Conservation (phyloP, 2,797 vertebrate species). For the Falco concolor region DNA sequence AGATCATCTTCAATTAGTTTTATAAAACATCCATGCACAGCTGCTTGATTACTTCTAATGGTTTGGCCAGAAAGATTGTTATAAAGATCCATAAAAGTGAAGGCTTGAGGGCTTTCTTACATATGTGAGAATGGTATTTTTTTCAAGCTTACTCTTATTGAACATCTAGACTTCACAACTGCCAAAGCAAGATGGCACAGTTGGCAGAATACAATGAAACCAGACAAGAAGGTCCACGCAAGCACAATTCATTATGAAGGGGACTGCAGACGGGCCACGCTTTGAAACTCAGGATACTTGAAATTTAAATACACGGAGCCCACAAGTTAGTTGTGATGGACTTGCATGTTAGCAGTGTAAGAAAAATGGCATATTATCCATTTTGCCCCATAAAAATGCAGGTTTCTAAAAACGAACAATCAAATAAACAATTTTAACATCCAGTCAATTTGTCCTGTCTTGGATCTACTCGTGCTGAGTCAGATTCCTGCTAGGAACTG, state of each 20-base stretch:
- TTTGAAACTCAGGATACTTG: not conserved
- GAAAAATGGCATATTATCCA: not conserved
- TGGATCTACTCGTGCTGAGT: not conserved
- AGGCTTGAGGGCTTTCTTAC: not conserved
- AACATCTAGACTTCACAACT: not conserved
- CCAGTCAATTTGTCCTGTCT: not conserved
- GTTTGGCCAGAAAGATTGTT: not conserved
- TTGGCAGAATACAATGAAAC: not conserved
- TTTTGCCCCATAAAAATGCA: not conserved
- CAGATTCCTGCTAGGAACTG: not conserved
- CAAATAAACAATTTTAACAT: not conserved
- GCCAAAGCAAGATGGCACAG: not conserved
- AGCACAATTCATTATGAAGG: not conserved
- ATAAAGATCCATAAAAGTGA: not conserved
- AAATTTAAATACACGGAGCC: not conserved
- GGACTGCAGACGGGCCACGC: not conserved
- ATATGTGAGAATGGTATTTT: not conserved
- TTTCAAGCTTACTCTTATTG: not conserved
- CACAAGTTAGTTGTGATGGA: not conserved
- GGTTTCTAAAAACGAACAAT: not conserved
- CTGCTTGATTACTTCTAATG: not conserved
- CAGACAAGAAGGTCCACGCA: not conserved
- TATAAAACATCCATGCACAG: not conserved
- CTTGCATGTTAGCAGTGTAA: not conserved
- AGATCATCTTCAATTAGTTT: not conserved